phyloP scores from a whole-genome alignment of 2,113 vertebrate species.

The Neotoma lepida region DNA sequence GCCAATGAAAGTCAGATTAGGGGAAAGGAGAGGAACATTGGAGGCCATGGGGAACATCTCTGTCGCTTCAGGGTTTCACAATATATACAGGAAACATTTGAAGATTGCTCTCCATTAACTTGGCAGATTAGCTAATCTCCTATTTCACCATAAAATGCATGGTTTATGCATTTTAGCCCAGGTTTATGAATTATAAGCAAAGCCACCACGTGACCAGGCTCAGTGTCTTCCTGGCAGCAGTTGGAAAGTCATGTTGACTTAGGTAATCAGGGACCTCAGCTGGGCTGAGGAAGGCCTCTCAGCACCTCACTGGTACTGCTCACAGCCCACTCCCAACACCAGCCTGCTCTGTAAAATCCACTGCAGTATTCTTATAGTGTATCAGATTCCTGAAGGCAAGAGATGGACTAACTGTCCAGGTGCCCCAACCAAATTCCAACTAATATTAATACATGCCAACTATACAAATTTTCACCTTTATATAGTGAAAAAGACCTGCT shows the following conservation, averaged over 20 bases:
- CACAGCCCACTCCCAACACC: neutral
- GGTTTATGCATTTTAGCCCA: constrained; percentile 78
- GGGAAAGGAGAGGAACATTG: constrained; percentile 15
- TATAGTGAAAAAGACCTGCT: neutral
- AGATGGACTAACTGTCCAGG: constrained; percentile 56
- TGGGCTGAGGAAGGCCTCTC: neutral
- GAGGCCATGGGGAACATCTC: constrained; percentile 79
- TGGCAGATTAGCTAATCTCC: constrained; percentile 82
- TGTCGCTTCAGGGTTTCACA: constrained; percentile 76
- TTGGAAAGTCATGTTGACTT: constrained; percentile 35
- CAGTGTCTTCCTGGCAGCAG: neutral
- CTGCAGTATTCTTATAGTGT: neutral
- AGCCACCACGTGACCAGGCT: constrained; percentile 64
- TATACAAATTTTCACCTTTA: neutral
- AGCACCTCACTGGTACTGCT: neutral
- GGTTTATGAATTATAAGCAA: constrained; percentile 75
- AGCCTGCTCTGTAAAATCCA: neutral
- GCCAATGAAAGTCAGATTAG: neutral
- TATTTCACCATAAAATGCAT: constrained; percentile 81
- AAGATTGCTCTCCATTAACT: constrained; percentile 81
- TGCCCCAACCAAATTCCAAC: constrained; percentile 47
- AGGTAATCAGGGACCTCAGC: neutral
- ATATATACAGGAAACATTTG: constrained; percentile 83
- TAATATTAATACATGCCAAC: constrained; percentile 1
- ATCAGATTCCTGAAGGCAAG: constrained; percentile 44